Percentiles rank a stretch among this genome's conserved stretches.
Conservation (phyloP, 2,888 invertebrate genomes). For the Caenorhabditis drosophilae region DNA sequence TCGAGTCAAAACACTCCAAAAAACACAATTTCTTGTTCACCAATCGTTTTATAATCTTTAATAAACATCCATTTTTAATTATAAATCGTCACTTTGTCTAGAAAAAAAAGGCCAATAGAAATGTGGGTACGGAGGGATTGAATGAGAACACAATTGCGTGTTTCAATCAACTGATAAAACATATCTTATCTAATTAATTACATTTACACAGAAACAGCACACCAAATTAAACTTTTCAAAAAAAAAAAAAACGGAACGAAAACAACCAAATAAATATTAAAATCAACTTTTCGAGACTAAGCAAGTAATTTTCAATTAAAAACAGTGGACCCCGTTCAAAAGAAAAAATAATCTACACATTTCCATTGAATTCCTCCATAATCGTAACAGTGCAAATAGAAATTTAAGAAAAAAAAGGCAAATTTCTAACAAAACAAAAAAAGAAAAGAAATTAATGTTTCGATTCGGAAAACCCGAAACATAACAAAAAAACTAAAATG, state of each 20-base stretch:
- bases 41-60: neutral
- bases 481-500: too few species aligned
- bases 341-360: too few species aligned
- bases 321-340: too few species aligned
- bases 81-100: conserved; percentile 1
- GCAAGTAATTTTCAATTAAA: too few species aligned
- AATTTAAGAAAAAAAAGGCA: too few species aligned
- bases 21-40: too few species aligned
- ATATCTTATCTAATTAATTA: neutral
- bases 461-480: too few species aligned
- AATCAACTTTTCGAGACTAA: too few species aligned
- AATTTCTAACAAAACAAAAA: too few species aligned
- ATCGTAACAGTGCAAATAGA: too few species aligned
- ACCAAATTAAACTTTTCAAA: neutral
- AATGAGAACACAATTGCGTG: conserved; percentile 13
- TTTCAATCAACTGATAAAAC: neutral
- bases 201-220: neutral
- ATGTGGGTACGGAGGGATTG: conserved; percentile 12
- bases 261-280: conserved; percentile 8
- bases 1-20: neutral
- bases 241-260: neutral
- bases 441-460: too few species aligned
- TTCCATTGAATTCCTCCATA: too few species aligned
- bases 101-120: conserved; percentile 30
- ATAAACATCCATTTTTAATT: neutral